Evolutionary conservation across 2,888 invertebrate genomes (phyloP), one percentile per base, ranked within the genome.

Genomic region (Agonopterix arenella): DNA sequence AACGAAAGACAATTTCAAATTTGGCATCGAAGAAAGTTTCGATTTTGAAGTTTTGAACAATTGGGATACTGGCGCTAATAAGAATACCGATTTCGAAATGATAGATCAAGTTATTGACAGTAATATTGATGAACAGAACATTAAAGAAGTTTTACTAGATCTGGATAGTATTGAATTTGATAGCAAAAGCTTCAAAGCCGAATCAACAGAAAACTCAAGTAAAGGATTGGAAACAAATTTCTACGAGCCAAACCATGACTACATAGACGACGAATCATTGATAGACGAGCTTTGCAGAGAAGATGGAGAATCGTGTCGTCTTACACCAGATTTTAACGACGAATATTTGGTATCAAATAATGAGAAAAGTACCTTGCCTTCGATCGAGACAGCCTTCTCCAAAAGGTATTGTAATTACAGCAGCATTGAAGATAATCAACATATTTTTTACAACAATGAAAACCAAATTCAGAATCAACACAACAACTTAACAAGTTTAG

Each of bases 241-340:
- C 18, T 76, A 71, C 53, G 72, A 77, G 53, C 55, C 61, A n/a
- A 83, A 73, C 48, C 76, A 76, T 49, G 86, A 88, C 46, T 88
- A 88, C 43, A 88, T 89, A 44, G 89, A 89, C 50, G 89, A 89
- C 43, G 89, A 89, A 66, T 88, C 84, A 10, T 60, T 89, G 9
- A 84, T 89, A 43, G 89, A 89, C 50, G 88, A 88, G 57, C 73
- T 89, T 11, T 89, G 89, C 46, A 77, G 88, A 66, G 89, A 89
- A 68, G 89, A 89, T 36, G 69, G 71, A 13, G 86, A 88, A 64
- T 70, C 81, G 4, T 76, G 76, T 51, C 66, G 76, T 49, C 55
- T 83, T 16, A 75, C 81, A 2, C 83, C 85, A 37, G 84, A 84
- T 55, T 84, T 81, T 44, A 80, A 76, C 55, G 84, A 84, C 54